Base-by-base conservation (phyloP, 2,888 invertebrate genomes). In the Pseudanteris insignis region DNA sequence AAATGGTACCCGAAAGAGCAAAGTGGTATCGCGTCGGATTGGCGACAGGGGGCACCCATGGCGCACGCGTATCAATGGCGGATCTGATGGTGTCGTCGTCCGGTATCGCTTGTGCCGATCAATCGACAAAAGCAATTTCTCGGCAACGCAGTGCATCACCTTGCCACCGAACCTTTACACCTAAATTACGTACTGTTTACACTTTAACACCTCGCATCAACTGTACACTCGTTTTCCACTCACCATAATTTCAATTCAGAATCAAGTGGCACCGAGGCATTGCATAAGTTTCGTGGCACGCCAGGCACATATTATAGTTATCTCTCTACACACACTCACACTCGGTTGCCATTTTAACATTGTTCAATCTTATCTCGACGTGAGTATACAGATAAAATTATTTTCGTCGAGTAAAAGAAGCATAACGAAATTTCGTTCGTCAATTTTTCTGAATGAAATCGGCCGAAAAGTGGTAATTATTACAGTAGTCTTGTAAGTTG, bases 41-140 rank as follows among this genome's bases (percentile, higher is more conserved):
- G n/a, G n/a, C n/a, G n/a, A n/a, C n/a, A n/a, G n/a, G n/a, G 47
- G 34, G 44, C 38, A 41, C 41, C 47, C 36, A 55, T 15, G n/a
- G n/a, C 41, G 41, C 12, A 30, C 57, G 57, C 57, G 57, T 57
- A 57, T 48, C 57, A 57, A 57, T 57, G 57, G 57, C 57, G 57
- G 37, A 57, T 48, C 38, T 48, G 18, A 12, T 37, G 41, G 50
- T 50, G 58, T 58, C 50, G 58, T 48, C 48, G 48, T 24, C 58
- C 50, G 50, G 44, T 50, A 50, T 58, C 50, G 37, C 32, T 30
- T 25, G 11, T 5, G 38, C 2, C 38, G 36, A 9, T 50, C 50
- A 50, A 58, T 58, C 32, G 43, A 26, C 50, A 21, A 29, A 13
- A 29, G 50, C 37, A 44, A 58, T 58, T 44, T 38, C 50, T 9